These are phyloP conservation scores for Picus viridis DNA, from an alignment of 2,797 vertebrate genomes.

Conservation along the genomic window DNA sequence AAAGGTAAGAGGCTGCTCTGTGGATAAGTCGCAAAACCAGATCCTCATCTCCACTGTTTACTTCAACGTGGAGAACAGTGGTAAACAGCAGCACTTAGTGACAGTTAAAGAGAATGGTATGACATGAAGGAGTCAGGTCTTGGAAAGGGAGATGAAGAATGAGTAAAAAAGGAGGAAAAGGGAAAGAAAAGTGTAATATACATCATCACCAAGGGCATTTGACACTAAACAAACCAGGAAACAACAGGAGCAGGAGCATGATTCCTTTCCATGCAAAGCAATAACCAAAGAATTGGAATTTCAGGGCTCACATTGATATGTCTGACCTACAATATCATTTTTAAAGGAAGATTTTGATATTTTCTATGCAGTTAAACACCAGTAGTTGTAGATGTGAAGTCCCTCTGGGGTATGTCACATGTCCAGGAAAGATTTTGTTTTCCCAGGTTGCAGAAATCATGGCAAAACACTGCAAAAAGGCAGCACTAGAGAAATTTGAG, in stretches of 20 bases:
- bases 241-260: neutral
- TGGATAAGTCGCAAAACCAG: neutral
- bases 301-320: neutral
- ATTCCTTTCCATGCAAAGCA: neutral
- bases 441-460: neutral
- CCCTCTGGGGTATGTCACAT: neutral
- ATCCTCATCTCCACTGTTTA: neutral
- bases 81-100: neutral
- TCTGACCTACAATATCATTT: neutral
- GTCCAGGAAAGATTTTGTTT: neutral
- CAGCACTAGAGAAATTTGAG: neutral
- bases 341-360: neutral
- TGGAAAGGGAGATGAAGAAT: neutral
- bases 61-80: neutral
- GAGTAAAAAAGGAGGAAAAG: neutral
- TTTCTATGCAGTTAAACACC: neutral
- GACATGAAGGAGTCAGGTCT: neutral
- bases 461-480: neutral
- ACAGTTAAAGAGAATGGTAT: neutral
- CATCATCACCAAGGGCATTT: neutral
- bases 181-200: neutral
- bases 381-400: neutral
- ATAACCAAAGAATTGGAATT: neutral
- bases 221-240: neutral
- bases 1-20: neutral